phyloP scores from a whole-genome alignment of 2,113 vertebrate species.

The Grammomys dolichurus region DNA sequence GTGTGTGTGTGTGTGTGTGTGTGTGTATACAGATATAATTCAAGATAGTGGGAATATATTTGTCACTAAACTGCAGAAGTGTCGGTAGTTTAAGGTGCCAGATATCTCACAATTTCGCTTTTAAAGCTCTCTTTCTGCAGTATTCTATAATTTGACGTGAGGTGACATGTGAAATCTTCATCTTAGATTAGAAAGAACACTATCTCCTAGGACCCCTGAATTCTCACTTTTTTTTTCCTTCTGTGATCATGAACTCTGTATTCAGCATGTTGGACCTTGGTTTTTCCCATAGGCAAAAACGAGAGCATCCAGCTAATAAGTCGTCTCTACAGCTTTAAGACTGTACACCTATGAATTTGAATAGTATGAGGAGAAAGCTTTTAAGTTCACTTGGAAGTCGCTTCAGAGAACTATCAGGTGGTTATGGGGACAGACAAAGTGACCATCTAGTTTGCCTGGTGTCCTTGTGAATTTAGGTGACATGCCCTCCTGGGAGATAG shows the following conservation, averaged over 20 bases:
- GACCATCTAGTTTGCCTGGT: neutral
- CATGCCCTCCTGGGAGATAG: neutral
- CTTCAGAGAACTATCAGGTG: neutral
- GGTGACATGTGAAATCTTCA: neutral
- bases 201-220: neutral
- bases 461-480: neutral
- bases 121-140: neutral
- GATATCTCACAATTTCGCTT: neutral
- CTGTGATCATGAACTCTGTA: neutral
- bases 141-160: slow-evolving; percentile 17
- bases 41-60: slow-evolving; percentile 12
- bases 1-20: neutral
- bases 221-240: neutral
- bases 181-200: neutral
- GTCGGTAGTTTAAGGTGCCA: neutral
- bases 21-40: slow-evolving; percentile 13
- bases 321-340: neutral
- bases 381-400: neutral
- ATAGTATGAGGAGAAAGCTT: neutral
- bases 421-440: neutral
- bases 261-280: neutral
- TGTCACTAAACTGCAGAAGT: slow-evolving; percentile 52
- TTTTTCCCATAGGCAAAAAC: slow-evolving; percentile 3
- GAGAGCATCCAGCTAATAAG: neutral
- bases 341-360: neutral